Evolutionary conservation across 2,797 vertebrate species (phyloP).

Genomic region (Myotis myotis): DNA sequence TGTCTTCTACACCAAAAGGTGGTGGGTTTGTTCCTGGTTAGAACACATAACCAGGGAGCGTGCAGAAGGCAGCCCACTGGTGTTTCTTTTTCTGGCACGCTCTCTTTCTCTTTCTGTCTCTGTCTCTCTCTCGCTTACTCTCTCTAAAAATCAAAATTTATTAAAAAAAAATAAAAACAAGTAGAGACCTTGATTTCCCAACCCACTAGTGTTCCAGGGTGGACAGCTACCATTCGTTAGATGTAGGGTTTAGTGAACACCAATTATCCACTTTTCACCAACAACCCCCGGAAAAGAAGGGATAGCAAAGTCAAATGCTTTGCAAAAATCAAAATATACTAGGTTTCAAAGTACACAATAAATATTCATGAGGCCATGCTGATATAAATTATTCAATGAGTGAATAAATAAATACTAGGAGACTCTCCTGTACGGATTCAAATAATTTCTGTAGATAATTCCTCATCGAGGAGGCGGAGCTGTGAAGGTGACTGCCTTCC

Average conservation of each 20-base stretch:
- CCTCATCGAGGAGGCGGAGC: not conserved
- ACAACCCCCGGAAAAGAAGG: not conserved
- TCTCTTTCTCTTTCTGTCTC: not conserved
- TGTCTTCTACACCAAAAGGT: not conserved
- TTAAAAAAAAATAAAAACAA: not conserved
- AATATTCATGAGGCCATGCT: not conserved
- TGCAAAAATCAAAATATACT: not conserved
- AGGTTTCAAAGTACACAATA: not conserved
- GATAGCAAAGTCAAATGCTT: not conserved
- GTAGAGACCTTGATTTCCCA: not conserved
- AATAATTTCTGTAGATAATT: not conserved
- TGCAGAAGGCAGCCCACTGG: not conserved
- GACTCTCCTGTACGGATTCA: not conserved
- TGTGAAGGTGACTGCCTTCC: not conserved
- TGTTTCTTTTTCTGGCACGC: not conserved
- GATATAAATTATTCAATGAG: not conserved
- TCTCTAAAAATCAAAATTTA: not conserved
- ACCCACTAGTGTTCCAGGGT: not conserved
- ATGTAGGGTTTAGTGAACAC: not conserved
- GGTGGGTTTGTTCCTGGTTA: not conserved
- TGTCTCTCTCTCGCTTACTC: not conserved
- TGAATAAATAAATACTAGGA: slow-evolving; percentile 10
- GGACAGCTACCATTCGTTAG: not conserved
- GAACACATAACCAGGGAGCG: not conserved
- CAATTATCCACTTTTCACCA: not conserved